A percentile compares a stretch with the other conserved stretches of the same genome.
Evolutionary conservation across 2,888 invertebrate species (phyloP).

Genomic region (Latrodectus elegans): DNA sequence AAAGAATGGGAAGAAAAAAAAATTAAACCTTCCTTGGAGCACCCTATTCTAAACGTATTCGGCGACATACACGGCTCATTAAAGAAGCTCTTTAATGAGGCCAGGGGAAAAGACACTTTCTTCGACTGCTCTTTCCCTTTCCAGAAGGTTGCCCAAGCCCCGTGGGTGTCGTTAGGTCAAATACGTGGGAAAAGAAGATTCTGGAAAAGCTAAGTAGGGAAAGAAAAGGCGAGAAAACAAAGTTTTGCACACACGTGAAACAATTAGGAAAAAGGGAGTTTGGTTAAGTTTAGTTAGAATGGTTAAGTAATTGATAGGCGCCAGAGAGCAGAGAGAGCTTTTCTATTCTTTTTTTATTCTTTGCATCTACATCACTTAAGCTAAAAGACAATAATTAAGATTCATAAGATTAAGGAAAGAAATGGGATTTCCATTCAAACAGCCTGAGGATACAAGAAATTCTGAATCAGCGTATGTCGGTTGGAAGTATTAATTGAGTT

Average conservation of each 20-base stretch:
- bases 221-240: slow-evolving; percentile 17
- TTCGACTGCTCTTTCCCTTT: neutral
- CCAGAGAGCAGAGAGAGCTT: neutral
- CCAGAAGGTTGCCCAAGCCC: slow-evolving; percentile 3
- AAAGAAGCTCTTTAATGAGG: slow-evolving; percentile 50
- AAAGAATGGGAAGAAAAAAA: neutral
- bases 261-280: slow-evolving; percentile 23
- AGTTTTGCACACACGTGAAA: slow-evolving; percentile 31
- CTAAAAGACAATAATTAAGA: neutral
- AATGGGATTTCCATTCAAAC: neutral
- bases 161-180: slow-evolving; percentile 44
- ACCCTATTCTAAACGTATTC: slow-evolving; percentile 6
- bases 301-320: slow-evolving; percentile 26
- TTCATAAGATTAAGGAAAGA: neutral
- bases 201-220: neutral
- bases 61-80: slow-evolving; percentile 59
- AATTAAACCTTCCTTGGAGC: neutral
- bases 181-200: slow-evolving; percentile 18
- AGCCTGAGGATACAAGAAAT: neutral
- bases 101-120: slow-evolving; percentile 39
- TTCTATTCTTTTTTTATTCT: neutral
- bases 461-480: too few species aligned
- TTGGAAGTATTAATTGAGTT: too few species aligned
- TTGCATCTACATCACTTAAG: neutral
- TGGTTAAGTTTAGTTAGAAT: slow-evolving; percentile 30